Conservation (phyloP, 2,113 vertebrate species). For the Falco punctatus region DNA sequence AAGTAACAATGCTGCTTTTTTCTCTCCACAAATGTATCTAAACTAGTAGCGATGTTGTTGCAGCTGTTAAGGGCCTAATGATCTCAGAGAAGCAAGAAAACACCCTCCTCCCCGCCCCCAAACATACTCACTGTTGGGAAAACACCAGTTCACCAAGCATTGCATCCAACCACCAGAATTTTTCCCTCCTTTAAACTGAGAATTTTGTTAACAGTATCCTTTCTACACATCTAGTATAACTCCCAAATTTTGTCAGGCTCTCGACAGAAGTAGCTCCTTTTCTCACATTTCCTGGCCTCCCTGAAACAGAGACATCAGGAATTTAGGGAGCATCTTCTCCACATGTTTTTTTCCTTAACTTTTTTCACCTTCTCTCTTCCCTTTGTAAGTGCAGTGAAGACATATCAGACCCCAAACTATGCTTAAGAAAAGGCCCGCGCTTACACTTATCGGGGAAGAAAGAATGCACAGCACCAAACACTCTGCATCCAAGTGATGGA, state of each 20-base stretch:
- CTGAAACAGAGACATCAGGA: background rate
- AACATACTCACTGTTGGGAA: background rate
- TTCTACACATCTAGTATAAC: background rate
- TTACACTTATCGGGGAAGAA: background rate
- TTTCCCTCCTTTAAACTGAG: background rate
- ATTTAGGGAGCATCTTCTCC: background rate
- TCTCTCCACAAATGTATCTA: background rate
- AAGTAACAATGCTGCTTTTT: conserved; percentile 31
- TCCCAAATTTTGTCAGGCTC: background rate
- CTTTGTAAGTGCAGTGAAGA: background rate
- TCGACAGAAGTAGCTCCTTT: background rate
- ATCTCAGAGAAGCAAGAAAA: conserved; percentile 22
- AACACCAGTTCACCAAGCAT: background rate
- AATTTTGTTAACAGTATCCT: background rate
- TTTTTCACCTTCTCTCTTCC: background rate
- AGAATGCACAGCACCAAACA: background rate
- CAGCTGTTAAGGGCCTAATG: conserved; percentile 53
- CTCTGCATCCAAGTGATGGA: background rate
- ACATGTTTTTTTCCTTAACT: rapidly evolving
- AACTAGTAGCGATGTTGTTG: conserved; percentile 3
- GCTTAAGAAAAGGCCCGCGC: background rate
- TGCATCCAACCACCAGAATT: background rate
- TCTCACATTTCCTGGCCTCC: background rate
- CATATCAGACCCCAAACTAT: background rate
- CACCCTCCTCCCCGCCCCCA: background rate